Base-by-base conservation (phyloP, 2,888 invertebrate species). In the Cosmia pyralina region DNA sequence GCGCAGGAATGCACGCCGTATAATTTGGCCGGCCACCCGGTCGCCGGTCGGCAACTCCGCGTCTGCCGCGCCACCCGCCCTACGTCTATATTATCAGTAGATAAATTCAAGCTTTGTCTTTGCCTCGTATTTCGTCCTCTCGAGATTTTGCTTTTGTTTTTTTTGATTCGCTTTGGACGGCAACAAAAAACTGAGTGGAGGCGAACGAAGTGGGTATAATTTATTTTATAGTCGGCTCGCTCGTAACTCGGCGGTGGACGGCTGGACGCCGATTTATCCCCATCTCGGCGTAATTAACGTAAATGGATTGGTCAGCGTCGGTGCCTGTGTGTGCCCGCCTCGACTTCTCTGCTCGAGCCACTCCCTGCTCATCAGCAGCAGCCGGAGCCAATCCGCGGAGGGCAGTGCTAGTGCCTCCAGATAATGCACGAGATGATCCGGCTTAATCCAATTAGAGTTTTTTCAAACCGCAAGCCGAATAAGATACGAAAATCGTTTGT, bases 81-180 rank as follows among this genome's bases (percentile, higher is more conserved):
- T 95, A 95, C 95, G 95, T 96, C 96, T 96, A 96, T 95, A 96
- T 96, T 96, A 96, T 96, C 96, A 95, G 96, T 96, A 96, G 96
- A 96, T 96, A 96, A 95, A 95, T 96, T 96, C 94, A 93, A 94
- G 95, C 95, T 95, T 95, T 96, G 96, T 96, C 96, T 96, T 96
- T 96, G 95, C 94, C 93, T 96, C 95, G 95, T 95, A 96, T 95
- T 95, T 96, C 95, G 96, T 95, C 94, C 95, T 95, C 94, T 94
- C 92, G 92, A 95, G 92, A 94, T 94, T 94, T 94, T 90, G 92
- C 94, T 94, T 95, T 96, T 94, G 92, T 94, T 93, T 93, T 94
- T 92, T 91, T 86, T 90, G 85, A 79, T 91, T 92, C 89, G 88
- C 90, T 90, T 90, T 91, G 93, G 92, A 92, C 90, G 93, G 93